Evolutionary conservation across 2,113 vertebrate species (phyloP).

Genomic region (Hippocampus abdominalis): DNA sequence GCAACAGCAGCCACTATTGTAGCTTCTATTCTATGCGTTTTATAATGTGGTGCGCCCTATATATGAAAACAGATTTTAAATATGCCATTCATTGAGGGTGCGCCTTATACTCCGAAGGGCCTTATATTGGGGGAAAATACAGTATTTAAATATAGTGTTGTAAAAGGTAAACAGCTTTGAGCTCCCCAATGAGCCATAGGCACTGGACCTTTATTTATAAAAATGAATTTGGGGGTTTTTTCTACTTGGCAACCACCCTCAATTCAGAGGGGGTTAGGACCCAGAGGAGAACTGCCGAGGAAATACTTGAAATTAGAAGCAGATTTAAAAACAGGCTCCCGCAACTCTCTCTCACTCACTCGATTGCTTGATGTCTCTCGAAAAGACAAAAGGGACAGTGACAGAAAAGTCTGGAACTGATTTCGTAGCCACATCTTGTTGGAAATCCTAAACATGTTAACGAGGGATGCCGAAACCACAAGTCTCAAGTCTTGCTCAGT

Average conservation of each 20-base stretch:
- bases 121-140: too few species aligned
- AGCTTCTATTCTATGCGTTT: too few species aligned
- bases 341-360: constrained; percentile 27
- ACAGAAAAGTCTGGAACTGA: constrained; percentile 62
- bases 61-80: too few species aligned
- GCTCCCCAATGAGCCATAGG: constrained; percentile 42
- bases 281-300: constrained; percentile 53
- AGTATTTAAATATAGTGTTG: neutral
- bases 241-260: constrained; percentile 34
- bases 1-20: too few species aligned
- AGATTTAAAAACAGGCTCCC: constrained; percentile 42
- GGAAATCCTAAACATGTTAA: constrained; percentile 79
- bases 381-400: constrained; percentile 45
- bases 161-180: neutral
- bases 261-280: constrained; percentile 66
- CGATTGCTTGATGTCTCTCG: constrained; percentile 8
- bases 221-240: constrained; percentile 60
- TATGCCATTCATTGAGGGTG: too few species aligned
- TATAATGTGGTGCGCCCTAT: too few species aligned
- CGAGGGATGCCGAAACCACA: constrained; percentile 67
- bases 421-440: constrained; percentile 59
- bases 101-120: too few species aligned
- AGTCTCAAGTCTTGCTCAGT: constrained; percentile 27
- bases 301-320: constrained; percentile 74
- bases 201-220: constrained; percentile 54